These are phyloP conservation scores for Anarrhichthys ocellatus DNA, from an alignment of 2,113 vertebrate species.

Conservation along the genomic window DNA sequence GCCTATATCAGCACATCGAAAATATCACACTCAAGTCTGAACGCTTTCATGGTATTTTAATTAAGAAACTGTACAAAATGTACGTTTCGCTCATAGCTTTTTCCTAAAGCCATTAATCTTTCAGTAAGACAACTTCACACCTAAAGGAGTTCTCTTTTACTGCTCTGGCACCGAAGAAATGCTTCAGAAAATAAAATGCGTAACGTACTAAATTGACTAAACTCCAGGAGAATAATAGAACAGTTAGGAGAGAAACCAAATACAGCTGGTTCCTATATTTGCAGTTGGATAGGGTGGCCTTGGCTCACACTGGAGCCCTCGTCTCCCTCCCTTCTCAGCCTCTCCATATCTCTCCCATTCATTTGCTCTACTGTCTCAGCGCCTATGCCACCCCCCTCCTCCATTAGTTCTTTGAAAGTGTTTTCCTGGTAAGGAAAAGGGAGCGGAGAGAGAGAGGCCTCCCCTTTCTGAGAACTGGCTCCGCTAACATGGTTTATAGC, in stretches of 20 bases:
- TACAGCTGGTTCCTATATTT: constrained; percentile 72
- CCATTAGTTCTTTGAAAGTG: constrained; percentile 75
- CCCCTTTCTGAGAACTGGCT: constrained; percentile 80
- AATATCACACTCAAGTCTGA: neutral
- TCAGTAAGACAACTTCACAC: constrained; percentile 39
- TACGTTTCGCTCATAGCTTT: constrained; percentile 1
- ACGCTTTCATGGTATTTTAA: neutral
- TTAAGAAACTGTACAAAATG: constrained; percentile 25
- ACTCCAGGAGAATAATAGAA: constrained; percentile 36
- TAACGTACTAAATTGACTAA: constrained; percentile 33
- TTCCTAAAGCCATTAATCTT: constrained; percentile 47
- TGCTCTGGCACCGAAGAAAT: constrained; percentile 1
- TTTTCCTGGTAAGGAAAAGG: constrained; percentile 75
- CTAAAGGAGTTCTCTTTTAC: constrained; percentile 42
- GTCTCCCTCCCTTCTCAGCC: constrained; percentile 50
- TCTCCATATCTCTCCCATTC: constrained; percentile 71
- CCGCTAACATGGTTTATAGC: constrained; percentile 79
- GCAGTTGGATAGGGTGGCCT: constrained; percentile 62
- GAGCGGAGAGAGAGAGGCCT: constrained; percentile 68
- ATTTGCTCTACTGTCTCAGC: constrained; percentile 56
- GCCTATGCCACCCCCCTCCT: constrained; percentile 38
- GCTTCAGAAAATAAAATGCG: constrained; percentile 35
- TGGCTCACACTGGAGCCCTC: constrained; percentile 51
- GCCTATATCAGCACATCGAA: neutral
- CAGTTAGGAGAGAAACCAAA: constrained; percentile 51